These are phyloP conservation scores for Capitella teleta DNA, from an alignment of 1,140 invertebrate species.

Conservation along the genomic window DNA sequence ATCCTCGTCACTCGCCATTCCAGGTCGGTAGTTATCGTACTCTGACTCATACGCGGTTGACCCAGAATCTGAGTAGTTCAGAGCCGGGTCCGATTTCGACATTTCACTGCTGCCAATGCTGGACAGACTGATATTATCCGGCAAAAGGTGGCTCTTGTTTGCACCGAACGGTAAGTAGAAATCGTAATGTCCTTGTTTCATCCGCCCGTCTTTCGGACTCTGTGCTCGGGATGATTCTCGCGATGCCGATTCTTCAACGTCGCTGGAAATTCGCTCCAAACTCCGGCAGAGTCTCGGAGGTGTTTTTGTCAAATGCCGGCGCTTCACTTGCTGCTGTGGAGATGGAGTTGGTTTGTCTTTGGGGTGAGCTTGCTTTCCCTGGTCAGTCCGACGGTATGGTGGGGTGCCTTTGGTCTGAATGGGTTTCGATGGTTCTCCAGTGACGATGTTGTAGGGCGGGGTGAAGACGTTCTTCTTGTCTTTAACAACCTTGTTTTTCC, in stretches of 20 bases:
- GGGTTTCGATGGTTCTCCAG: background rate
- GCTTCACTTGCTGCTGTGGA: conserved; percentile 27
- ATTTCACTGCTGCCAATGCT: conserved; percentile 37
- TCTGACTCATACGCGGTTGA: conserved; percentile 62
- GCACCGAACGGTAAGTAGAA: no score
- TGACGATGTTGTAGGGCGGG: background rate
- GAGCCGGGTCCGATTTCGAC: conserved; percentile 31
- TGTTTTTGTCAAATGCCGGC: conserved; percentile 22
- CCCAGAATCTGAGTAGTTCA: conserved; percentile 31
- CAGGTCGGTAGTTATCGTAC: conserved; percentile 54
- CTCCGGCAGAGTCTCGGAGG: conserved; percentile 33
- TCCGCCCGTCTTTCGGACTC: background rate
- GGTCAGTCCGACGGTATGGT: background rate
- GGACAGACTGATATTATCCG: conserved; percentile 31
- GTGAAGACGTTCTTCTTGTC: background rate
- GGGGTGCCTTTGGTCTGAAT: background rate
- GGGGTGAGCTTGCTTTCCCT: background rate
- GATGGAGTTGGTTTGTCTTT: background rate
- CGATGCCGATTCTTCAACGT: conserved; percentile 22
- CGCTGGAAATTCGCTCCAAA: conserved; percentile 37
- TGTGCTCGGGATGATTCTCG: background rate
- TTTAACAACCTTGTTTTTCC: background rate
- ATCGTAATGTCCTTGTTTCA: background rate
- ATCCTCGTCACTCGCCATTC: conserved; percentile 38
- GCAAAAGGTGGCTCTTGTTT: conserved; percentile 13